Percentiles rank a stretch among this genome's conserved stretches.
Conservation (phyloP, 2,797 vertebrate genomes). For the Sebastes cheni region DNA sequence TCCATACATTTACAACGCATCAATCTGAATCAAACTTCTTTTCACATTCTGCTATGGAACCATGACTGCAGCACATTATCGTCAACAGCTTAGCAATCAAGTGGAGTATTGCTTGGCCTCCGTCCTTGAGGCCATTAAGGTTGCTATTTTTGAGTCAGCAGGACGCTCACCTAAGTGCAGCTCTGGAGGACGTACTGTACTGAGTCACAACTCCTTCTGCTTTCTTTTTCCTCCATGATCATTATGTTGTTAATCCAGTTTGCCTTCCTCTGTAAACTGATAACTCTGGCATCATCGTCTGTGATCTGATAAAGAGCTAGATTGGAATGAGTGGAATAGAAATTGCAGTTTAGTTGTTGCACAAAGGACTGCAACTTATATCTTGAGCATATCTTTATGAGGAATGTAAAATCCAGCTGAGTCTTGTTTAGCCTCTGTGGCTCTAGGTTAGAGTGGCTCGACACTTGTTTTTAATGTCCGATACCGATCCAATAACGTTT, state of each 20-base stretch:
- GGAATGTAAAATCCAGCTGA: background rate
- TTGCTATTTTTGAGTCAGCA: slow-evolving; percentile 60
- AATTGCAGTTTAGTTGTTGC: background rate
- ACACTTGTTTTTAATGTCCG: too few relatives aligned
- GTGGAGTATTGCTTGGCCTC: slow-evolving; percentile 27
- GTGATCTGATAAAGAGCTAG: slow-evolving; percentile 39
- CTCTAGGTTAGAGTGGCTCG: background rate
- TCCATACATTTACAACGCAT: slow-evolving; percentile 2
- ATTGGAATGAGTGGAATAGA: slow-evolving; percentile 13
- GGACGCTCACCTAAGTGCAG: slow-evolving; percentile 37
- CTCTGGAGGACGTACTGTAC: slow-evolving; percentile 13
- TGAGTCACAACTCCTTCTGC: slow-evolving; percentile 30
- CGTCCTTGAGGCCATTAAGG: slow-evolving; percentile 43
- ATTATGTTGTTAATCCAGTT: slow-evolving; percentile 57
- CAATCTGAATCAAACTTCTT: slow-evolving; percentile 9
- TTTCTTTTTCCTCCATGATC: background rate
- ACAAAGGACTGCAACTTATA: background rate
- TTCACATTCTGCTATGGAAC: slow-evolving; percentile 15
- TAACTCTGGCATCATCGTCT: slow-evolving; percentile 34
- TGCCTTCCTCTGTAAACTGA: slow-evolving; percentile 41
- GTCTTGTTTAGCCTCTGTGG: background rate
- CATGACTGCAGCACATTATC: slow-evolving; percentile 33
- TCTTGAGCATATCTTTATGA: background rate
- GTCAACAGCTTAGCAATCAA: slow-evolving; percentile 36
- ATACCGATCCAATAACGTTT: too few relatives aligned